Conservation (phyloP, 2,888 invertebrate species). For the Mythimna impura region DNA sequence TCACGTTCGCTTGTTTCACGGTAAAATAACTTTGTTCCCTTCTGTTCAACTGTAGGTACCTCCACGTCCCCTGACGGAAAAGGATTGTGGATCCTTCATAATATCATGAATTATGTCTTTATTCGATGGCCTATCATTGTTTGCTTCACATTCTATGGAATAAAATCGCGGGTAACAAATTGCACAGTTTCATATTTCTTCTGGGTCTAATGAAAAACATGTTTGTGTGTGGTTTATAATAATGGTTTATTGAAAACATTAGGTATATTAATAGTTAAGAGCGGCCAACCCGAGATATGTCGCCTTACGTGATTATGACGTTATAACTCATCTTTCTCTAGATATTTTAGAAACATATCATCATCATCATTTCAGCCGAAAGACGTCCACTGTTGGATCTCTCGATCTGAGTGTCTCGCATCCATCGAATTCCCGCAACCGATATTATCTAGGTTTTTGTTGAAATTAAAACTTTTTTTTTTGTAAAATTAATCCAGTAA, state of each 20-base stretch:
- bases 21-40: conserved; percentile 65
- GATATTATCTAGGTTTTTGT: no score
- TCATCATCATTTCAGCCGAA: no score
- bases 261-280: not conserved
- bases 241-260: conserved; percentile 7
- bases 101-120: conserved; percentile 60
- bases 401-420: no score
- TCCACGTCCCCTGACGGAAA: conserved; percentile 47
- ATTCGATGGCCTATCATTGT: conserved; percentile 50
- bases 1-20: conserved; percentile 70
- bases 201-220: not conserved
- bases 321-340: no score
- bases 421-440: no score
- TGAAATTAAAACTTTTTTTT: no score
- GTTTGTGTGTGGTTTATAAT: not conserved
- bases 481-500: no score
- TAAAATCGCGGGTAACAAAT: conserved; percentile 7
- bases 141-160: conserved; percentile 1
- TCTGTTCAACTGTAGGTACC: conserved; percentile 52
- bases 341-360: no score
- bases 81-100: conserved; percentile 63
- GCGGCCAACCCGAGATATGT: no score
- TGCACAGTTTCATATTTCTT: conserved; percentile 7
- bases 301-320: no score
- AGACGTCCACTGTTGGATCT: no score